Conservation (phyloP, 2,797 vertebrate genomes). For the Muscicapa striata region DNA sequence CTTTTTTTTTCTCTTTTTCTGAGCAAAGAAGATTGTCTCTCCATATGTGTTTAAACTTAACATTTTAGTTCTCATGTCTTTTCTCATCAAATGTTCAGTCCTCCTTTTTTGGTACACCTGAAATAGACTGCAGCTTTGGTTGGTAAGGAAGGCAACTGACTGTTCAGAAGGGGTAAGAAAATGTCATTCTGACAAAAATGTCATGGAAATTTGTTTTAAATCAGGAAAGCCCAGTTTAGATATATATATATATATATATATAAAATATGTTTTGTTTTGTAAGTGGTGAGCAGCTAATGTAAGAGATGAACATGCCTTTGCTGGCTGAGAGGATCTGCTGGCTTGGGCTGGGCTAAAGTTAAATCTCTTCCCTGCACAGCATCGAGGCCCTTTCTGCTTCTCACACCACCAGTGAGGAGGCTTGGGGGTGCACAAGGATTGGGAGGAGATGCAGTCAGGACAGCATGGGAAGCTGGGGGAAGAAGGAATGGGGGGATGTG, state of each 20-base stretch:
- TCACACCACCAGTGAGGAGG: not conserved
- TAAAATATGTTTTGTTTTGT: not conserved
- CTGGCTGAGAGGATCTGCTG: not conserved
- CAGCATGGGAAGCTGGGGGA: not conserved
- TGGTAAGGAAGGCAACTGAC: not conserved
- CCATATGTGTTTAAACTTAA: not conserved
- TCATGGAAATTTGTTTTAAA: not conserved
- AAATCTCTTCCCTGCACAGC: not conserved
- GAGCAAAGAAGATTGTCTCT: not conserved
- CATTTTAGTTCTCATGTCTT: not conserved
- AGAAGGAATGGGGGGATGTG: not conserved
- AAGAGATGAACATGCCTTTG: not conserved
- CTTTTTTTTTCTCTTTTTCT: not conserved
- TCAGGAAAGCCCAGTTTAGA: no score
- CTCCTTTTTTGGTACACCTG: not conserved
- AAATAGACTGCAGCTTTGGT: not conserved
- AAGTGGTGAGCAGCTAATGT: not conserved
- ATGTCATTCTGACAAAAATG: not conserved
- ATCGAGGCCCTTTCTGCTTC: accelerated
- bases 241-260: no score
- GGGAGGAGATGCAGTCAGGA: not conserved
- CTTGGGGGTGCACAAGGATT: no score
- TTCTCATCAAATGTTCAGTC: not conserved
- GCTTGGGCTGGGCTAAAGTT: not conserved
- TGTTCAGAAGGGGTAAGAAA: not conserved